Base-by-base conservation (phyloP, 2,888 invertebrate genomes). In the Entomobrya proxima region DNA sequence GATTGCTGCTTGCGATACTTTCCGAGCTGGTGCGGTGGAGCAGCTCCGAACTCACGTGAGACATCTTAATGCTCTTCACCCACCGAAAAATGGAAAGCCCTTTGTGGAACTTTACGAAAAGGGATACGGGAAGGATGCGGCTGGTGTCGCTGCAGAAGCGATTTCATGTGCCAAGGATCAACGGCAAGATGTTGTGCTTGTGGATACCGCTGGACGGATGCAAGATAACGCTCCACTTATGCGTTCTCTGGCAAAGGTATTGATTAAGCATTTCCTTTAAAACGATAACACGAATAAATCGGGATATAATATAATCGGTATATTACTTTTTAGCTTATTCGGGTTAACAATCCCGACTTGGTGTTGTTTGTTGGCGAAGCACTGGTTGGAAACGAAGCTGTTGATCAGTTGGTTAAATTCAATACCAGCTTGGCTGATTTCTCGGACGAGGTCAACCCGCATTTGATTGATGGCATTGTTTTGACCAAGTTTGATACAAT, bases 361-460 rank as follows among this genome's bases (percentile, higher is more conserved):
- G 98, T 99, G 1, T 93, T 99, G n/a, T 99, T 99, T 92, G 99
- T 99, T 11, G 99, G 99, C 0, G 99, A 99, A 92, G 99, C 99
- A 0, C 93, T 99, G n/a, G 99, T 99, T 0, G 99, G 99, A 35
- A 99, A 99, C 92, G 99, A 99, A 92, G 99, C 99, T 18, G 99
- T 99, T 27, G 99, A 99, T 93, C 99, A 99, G 92, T 94, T 99
- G 64, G 97, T 97, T 0, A 99, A 99, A 93, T 99, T 99, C 93
- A 99, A 99, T 93, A 97, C 98, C 92, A 97, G 99, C 0, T 93
- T 99, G 55, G 98, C 98, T 7, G 99, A 99, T 92, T 96, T 97
- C 93, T 95, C 95, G 32, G 94, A 95, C 0, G 94, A 95, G 0
- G 92, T 93, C 81, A 95, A 95, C 92, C 97, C 98, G 0, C 97